A percentile compares a stretch with the other conserved stretches of the same genome.
phyloP scores from a whole-genome alignment of 2,888 invertebrate species.

The Erebia ligea region DNA sequence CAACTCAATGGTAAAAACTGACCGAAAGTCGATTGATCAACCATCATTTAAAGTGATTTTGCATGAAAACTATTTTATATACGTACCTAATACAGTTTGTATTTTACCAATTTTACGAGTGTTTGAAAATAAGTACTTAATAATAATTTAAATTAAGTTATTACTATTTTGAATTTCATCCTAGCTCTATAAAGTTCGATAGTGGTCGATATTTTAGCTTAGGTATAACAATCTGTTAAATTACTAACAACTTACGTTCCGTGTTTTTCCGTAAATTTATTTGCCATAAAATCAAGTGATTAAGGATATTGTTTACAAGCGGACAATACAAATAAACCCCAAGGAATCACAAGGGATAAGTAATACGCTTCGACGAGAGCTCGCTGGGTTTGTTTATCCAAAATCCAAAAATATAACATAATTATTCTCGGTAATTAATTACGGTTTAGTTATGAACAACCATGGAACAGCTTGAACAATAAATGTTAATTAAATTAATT shows the following conservation, averaged over 20 bases:
- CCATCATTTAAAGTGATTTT: too few relatives aligned
- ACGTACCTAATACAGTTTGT: too few relatives aligned
- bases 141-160: too few relatives aligned
- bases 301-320: slow-evolving; percentile 14
- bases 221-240: neutral
- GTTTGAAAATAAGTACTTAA: too few relatives aligned
- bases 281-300: slow-evolving; percentile 17
- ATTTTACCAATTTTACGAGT: too few relatives aligned
- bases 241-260: neutral
- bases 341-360: slow-evolving; percentile 11
- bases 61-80: too few relatives aligned
- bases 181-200: neutral
- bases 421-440: neutral
- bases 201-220: neutral
- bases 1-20: too few relatives aligned
- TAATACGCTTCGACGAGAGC: slow-evolving; percentile 11
- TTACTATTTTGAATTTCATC: neutral
- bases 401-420: neutral
- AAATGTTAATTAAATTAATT: too few relatives aligned
- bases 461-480: too few relatives aligned
- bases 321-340: slow-evolving; percentile 16
- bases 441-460: neutral
- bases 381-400: neutral
- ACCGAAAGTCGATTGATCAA: too few relatives aligned
- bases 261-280: neutral